A percentile compares a stretch with the other conserved stretches of the same genome.
Conservation (phyloP, 2,797 vertebrate genomes). For the Sebastolobus alascanus region DNA sequence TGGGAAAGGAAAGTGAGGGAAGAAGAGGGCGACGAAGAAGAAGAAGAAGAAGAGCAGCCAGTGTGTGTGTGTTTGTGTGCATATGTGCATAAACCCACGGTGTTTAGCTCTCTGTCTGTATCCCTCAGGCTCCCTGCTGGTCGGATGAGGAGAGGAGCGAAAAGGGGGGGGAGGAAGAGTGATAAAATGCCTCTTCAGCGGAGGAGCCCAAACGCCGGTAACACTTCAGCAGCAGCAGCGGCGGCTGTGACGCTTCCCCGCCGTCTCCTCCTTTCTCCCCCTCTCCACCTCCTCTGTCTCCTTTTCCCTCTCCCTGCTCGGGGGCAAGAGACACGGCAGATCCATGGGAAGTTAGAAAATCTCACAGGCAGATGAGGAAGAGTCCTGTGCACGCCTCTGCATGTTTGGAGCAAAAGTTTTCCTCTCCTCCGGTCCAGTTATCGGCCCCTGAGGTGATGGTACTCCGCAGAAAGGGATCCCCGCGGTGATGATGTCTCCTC, state of each 20-base stretch:
- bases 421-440: slow-evolving; percentile 39
- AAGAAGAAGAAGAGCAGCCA: slow-evolving; percentile 54
- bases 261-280: slow-evolving; percentile 54
- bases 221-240: slow-evolving; percentile 59
- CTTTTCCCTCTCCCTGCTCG: slow-evolving; percentile 56
- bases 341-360: slow-evolving; percentile 70
- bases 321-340: slow-evolving; percentile 48
- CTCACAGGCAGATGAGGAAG: slow-evolving; percentile 20
- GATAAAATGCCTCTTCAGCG: slow-evolving; percentile 60
- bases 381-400: slow-evolving; percentile 34
- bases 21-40: slow-evolving; percentile 49
- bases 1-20: slow-evolving; percentile 42
- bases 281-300: slow-evolving; percentile 53
- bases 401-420: slow-evolving; percentile 65
- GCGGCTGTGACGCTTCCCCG: slow-evolving; percentile 51
- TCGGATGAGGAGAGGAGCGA: slow-evolving; percentile 56
- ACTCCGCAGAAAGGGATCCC: slow-evolving; percentile 49
- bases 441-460: slow-evolving; percentile 32
- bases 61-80: slow-evolving; percentile 29
- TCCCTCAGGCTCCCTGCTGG: slow-evolving; percentile 67
- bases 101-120: slow-evolving; percentile 71
- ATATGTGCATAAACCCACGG: slow-evolving; percentile 56
- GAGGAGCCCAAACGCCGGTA: slow-evolving; percentile 52
- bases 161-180: slow-evolving; percentile 24
- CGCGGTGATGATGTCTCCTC: slow-evolving; percentile 28